Conservation (phyloP, 2,888 invertebrate genomes). For the Chrysolina oricalcia region DNA sequence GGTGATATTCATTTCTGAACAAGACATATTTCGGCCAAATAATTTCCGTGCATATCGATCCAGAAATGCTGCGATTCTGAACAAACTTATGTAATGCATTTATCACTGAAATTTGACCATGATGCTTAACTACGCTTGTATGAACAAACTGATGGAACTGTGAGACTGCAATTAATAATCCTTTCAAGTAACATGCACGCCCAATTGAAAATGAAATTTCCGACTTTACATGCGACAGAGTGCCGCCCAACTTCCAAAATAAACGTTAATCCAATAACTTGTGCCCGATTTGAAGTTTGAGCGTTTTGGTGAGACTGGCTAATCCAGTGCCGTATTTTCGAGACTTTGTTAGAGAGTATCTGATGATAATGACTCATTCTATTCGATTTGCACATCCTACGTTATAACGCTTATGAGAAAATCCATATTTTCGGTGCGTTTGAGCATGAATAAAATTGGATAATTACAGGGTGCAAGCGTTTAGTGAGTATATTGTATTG, state of each 20-base stretch:
- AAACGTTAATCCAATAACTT: constrained; percentile 19
- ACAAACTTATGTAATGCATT: constrained; percentile 19
- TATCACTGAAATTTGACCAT: constrained; percentile 17
- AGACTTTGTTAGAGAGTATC: neutral
- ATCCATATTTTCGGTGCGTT: no score
- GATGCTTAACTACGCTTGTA: constrained; percentile 19
- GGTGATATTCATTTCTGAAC: neutral
- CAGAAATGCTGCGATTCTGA: constrained; percentile 5
- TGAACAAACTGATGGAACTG: constrained; percentile 21
- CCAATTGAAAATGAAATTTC: constrained; percentile 23
- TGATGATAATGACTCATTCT: no score
- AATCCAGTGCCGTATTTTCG: neutral
- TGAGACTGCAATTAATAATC: constrained; percentile 21
- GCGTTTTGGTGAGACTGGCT: constrained; percentile 1
- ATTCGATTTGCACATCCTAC: no score
- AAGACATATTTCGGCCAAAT: neutral
- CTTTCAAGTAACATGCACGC: constrained; percentile 20
- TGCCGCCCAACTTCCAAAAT: constrained; percentile 24
- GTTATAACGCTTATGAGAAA: no score
- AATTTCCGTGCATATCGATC: neutral
- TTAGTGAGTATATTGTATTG: no score
- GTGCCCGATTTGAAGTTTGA: constrained; percentile 10
- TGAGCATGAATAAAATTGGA: no score
- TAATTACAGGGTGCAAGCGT: no score
- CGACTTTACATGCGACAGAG: constrained; percentile 24